Evolutionary conservation across 2,797 vertebrate genomes (phyloP).

Genomic region (Myripristis jacobus): DNA sequence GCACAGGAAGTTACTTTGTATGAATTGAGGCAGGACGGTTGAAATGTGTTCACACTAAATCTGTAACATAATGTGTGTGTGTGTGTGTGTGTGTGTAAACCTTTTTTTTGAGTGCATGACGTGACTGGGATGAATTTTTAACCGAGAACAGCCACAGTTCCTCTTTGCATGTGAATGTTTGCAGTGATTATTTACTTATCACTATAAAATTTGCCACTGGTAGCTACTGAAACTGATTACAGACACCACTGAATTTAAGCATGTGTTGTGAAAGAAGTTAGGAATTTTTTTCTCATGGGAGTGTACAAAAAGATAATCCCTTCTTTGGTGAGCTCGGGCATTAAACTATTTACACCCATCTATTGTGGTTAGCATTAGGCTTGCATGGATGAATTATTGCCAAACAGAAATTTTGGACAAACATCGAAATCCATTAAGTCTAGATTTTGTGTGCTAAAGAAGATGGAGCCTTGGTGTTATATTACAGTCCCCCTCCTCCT

Average conservation of each 20-base stretch:
- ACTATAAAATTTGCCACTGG: slow-evolving; percentile 13
- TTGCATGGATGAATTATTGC: slow-evolving; percentile 48
- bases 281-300: slow-evolving; percentile 72
- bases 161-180: slow-evolving; percentile 17
- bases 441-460: slow-evolving; percentile 14
- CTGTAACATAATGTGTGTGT: no score
- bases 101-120: slow-evolving; percentile 2
- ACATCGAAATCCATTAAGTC: slow-evolving; percentile 23
- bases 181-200: slow-evolving; percentile 38
- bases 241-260: slow-evolving; percentile 58
- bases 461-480: not conserved
- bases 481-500: slow-evolving; percentile 1
- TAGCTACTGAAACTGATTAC: slow-evolving; percentile 24
- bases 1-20: slow-evolving; percentile 76
- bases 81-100: no score
- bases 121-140: slow-evolving; percentile 18
- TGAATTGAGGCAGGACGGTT: slow-evolving; percentile 67
- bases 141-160: slow-evolving; percentile 13
- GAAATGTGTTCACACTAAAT: not conserved
- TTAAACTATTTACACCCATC: slow-evolving; percentile 71
- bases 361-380: slow-evolving; percentile 67
- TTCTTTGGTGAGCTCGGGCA: slow-evolving; percentile 52
- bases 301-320: slow-evolving; percentile 69
- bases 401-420: slow-evolving; percentile 50
- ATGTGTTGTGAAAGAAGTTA: slow-evolving; percentile 66